These are phyloP conservation scores for Podilymbus podiceps DNA, from an alignment of 2,113 vertebrate genomes.

Conservation along the genomic window DNA sequence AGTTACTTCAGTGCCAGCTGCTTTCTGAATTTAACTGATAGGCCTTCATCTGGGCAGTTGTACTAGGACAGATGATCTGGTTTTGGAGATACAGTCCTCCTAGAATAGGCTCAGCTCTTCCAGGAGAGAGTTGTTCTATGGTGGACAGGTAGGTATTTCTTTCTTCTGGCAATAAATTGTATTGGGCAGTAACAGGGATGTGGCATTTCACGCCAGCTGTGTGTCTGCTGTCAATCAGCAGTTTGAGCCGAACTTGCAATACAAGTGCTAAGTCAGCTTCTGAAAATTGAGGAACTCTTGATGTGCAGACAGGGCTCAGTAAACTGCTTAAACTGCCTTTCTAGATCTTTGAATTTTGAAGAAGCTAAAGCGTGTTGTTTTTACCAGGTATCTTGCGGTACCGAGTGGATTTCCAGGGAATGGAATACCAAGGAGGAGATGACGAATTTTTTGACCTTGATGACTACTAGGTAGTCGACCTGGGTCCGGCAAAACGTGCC, in stretches of 20 bases:
- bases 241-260: not conserved
- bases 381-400: conserved; percentile 95
- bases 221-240: not conserved
- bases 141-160: not conserved
- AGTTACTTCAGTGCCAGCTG: not conserved
- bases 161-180: rapidly evolving
- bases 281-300: not conserved
- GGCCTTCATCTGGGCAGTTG: rapidly evolving
- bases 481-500: conserved; percentile 86
- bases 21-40: not conserved
- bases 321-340: not conserved
- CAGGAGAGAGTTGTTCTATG: not conserved
- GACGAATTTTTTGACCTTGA: conserved; percentile 99
- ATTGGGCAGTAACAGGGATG: rapidly evolving
- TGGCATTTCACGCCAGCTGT: not conserved
- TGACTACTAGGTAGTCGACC: conserved; percentile 99
- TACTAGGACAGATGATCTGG: not conserved
- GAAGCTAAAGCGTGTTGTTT: conserved; percentile 25
- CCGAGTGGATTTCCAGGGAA: conserved; percentile 99
- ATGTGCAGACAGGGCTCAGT: not conserved
- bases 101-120: not conserved
- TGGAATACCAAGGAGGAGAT: conserved; percentile 98
- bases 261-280: not conserved
- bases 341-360: not conserved
- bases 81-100: not conserved